Base-by-base conservation (phyloP, 2,888 invertebrate species). In the Teinopalpus imperialis region DNA sequence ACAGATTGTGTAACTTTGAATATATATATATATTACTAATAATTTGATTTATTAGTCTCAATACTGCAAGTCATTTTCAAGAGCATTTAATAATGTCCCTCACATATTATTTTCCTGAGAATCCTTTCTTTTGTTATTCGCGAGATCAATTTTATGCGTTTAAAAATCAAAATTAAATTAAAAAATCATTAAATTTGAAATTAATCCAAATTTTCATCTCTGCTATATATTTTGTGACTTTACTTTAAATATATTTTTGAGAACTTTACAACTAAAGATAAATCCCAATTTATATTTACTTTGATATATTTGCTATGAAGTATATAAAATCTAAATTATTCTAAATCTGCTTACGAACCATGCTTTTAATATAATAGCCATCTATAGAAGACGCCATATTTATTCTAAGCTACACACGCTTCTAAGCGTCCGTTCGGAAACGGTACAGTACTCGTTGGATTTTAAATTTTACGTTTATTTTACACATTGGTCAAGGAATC, bases 61-160 rank as follows among this genome's bases (percentile, higher is more conserved):
- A 2, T 8, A 2, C 4, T 27, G 12, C 12, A 6, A 7, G 13
- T 7, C 8, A 12, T 20, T 20, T 12, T 14, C 4, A n/a, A 39
- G 13, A 14, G 21, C 13, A 10, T 40, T 30, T 14, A 30, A 29
- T 3, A 73, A 62, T 62, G 66, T 69, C 70, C 56, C 55, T 66
- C 56, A 79, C 81, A 81, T 82, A 81, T 82, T 81, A 82, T 80
- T 79, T 81, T 73, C 36, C 63, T 64, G 78, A 80, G 74, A 49
- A 62, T 59, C 27, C 63, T 63, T 51, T 52, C 51, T 60, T 53
- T 52, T 44, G 52, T 51, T 50, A 36, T 43, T 39, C 8, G 9
- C 18, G 9, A 21, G 30, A 30, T 40, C 21, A 26, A 39, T 46
- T 40, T 35, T 8, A 39, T 31, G 31, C 13, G 39, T 13, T 46